Base-by-base conservation (phyloP, 2,888 invertebrate genomes). In the Cataglyphis livida region DNA sequence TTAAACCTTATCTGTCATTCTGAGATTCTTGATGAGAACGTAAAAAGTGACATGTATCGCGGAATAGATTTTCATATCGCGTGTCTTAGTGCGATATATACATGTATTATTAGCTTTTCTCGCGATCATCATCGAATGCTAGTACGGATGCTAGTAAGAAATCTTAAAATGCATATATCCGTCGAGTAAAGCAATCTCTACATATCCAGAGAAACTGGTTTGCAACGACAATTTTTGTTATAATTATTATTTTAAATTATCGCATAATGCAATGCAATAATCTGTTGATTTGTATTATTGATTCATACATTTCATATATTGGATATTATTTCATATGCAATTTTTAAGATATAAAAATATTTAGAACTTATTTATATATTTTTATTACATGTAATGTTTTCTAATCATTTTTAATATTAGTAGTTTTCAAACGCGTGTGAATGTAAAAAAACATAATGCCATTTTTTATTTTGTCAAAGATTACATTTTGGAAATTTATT, bases 1-100 rank as follows among this genome's bases (percentile, higher is more conserved):
- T 82, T 82, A 75, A 41, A 75, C 75, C 25, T 15, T 66, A 75
- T 82, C 66, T 82, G 75, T 75, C 66, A 75, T 75, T 51, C 38
- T 75, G 28, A 25, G 15, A 28, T 15, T 66, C 44, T n/a, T 61
- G 75, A 82, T 44, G 82, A 75, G 59, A 66, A 66, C n/a, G 41
- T 61, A 68, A 82, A 82, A 82, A 82, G 48, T 44, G 44, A 66
- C 82, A 64, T 28, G 75, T 76, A 82, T 61, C 48, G 28, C n/a
- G 35, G n/a, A 66, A 25, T 38, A 41, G 75, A 75, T 82, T 82
- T 75, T 82, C 66, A 44, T 15, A 65, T 82, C 75, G 75, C 82
- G 65, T 82, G 66, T 59, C 48, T 62, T 48, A 48, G 10, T 51
- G 15, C 61, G 15, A 66, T 82, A 68, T 81, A 41, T 41, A 7